These are phyloP conservation scores for Carassius auratus DNA, from an alignment of 2,113 vertebrate genomes.

Conservation along the genomic window DNA sequence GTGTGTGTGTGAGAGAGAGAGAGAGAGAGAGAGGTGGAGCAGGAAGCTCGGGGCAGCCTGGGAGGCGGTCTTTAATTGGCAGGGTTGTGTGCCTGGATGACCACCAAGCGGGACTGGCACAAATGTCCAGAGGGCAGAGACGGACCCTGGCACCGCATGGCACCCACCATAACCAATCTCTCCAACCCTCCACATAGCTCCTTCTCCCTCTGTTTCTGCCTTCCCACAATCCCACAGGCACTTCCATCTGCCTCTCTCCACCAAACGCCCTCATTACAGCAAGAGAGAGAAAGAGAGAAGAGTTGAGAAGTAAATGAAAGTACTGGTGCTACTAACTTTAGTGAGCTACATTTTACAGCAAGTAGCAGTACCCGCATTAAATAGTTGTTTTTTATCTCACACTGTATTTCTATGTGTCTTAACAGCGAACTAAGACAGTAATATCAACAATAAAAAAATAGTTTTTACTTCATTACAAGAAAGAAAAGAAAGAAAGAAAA, in stretches of 20 bases:
- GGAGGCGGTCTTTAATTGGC: constrained; percentile 75
- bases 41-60: constrained; percentile 65
- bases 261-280: constrained; percentile 68
- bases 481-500: no score
- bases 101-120: constrained; percentile 67
- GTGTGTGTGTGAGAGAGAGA: neutral
- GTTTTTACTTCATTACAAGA: no score
- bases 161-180: constrained; percentile 47
- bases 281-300: constrained; percentile 61
- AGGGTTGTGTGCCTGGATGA: constrained; percentile 68
- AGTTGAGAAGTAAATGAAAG: constrained; percentile 50
- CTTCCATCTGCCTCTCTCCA: constrained; percentile 72
- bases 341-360: neutral
- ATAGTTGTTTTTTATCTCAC: neutral
- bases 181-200: neutral
- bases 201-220: constrained; percentile 59
- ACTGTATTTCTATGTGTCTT: neutral
- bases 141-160: constrained; percentile 69
- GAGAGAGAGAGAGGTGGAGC: constrained; percentile 21
- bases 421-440: neutral
- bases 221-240: constrained; percentile 70
- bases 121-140: constrained; percentile 68
- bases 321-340: neutral
- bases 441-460: neutral
- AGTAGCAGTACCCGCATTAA: neutral